Percentiles rank a stretch among this genome's conserved stretches.
phyloP scores from a whole-genome alignment of 2,113 vertebrate species.

The Ramphastos sulfuratus region DNA sequence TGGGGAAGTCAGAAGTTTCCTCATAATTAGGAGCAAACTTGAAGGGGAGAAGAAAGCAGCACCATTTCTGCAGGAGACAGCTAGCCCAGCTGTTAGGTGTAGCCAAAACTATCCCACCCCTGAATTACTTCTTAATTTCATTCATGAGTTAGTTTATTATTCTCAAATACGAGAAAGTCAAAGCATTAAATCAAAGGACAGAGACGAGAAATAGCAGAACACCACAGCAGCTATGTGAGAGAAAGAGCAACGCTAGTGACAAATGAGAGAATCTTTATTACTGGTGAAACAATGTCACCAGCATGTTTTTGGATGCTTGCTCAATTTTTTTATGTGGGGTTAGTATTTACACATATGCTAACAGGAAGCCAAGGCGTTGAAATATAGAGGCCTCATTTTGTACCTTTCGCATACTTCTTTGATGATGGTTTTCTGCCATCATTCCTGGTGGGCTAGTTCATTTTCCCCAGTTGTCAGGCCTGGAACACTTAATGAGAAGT shows the following conservation, averaged over 20 bases:
- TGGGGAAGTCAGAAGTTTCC: neutral
- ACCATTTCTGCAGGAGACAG: neutral
- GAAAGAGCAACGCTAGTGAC: neutral
- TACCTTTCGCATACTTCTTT: neutral
- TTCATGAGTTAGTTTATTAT: neutral
- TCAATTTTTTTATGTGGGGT: neutral
- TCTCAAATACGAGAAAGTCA: neutral
- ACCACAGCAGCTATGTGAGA: neutral
- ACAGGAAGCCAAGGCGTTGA: neutral
- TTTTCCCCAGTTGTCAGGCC: neutral
- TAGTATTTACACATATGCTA: neutral
- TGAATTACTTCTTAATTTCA: neutral
- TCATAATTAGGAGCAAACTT: neutral
- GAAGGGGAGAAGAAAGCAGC: neutral
- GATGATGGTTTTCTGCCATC: neutral
- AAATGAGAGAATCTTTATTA: neutral
- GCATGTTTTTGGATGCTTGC: neutral
- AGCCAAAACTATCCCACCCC: neutral
- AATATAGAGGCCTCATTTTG: neutral
- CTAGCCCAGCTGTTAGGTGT: neutral
- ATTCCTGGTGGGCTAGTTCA: neutral
- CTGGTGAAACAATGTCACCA: neutral
- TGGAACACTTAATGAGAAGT: neutral
- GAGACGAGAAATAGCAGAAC: neutral
- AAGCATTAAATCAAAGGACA: neutral